A percentile compares a stretch with the other conserved stretches of the same genome.
phyloP scores from a whole-genome alignment of 2,888 invertebrate genomes.

The Branchipolynoe longqiensis region DNA sequence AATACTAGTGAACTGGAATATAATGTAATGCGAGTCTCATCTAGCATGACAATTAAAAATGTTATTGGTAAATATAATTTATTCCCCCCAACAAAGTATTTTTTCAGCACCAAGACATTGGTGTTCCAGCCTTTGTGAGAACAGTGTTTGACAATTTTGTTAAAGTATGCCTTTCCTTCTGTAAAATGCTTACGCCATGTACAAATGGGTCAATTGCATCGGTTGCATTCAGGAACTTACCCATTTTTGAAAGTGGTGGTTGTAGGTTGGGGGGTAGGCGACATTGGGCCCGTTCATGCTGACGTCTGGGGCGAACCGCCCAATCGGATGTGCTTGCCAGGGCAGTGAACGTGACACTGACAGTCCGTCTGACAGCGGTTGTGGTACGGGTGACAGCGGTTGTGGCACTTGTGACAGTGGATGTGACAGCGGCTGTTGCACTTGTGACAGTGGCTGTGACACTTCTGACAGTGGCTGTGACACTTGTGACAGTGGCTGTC shows the following conservation, averaged over 20 bases:
- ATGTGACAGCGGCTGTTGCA: not conserved
- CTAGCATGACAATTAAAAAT: no score
- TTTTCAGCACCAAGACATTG: no score
- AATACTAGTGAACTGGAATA: no score
- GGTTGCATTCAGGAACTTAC: no score
- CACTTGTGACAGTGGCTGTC: not conserved
- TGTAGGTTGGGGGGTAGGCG: conserved; percentile 34
- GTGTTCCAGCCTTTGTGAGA: no score
- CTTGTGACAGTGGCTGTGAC: not conserved
- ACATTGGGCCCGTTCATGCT: conserved; percentile 38
- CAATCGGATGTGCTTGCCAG: not conserved
- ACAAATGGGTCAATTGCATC: no score
- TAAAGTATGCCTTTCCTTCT: no score
- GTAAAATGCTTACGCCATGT: no score
- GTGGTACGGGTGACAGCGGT: not conserved
- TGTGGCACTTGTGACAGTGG: not conserved
- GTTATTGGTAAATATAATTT: no score
- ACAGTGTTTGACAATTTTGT: no score
- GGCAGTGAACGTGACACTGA: not conserved
- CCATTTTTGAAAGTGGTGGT: conserved; percentile 54
- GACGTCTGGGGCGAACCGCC: not conserved
- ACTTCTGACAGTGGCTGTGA: not conserved
- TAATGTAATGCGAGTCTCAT: no score
- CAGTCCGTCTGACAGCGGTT: not conserved
- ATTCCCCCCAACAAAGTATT: no score